Percentiles rank a stretch among this genome's conserved stretches.
These are phyloP conservation scores for Diuraphis noxia DNA, from an alignment of 1,140 invertebrate species.

Conservation along the genomic window DNA sequence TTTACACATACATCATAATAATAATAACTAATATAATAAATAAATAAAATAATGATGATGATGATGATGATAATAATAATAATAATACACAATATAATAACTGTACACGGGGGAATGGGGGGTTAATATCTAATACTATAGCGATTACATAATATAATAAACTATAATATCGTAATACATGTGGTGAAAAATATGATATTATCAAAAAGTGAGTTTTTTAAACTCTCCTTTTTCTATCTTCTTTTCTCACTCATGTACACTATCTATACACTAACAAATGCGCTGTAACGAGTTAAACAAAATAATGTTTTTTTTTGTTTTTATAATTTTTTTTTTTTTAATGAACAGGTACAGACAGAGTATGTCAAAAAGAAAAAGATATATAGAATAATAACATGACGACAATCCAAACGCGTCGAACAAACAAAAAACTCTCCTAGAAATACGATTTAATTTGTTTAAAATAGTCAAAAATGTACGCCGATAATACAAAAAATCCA, in stretches of 20 bases:
- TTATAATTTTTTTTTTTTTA: neutral
- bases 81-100: conserved; percentile 23
- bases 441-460: conserved; percentile 43
- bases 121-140: conserved; percentile 16
- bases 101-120: conserved; percentile 11
- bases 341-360: conserved; percentile 45
- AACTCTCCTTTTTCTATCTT: neutral
- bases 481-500: conserved; percentile 47
- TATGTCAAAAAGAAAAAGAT: neutral
- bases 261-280: conserved; percentile 53
- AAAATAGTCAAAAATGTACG: neutral
- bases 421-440: conserved; percentile 34
- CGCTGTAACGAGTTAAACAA: conserved; percentile 48
- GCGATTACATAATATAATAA: conserved; percentile 9
- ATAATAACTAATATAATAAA: conserved; percentile 24
- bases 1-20: conserved; percentile 4
- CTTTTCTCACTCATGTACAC: neutral
- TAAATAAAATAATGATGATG: conserved; percentile 8
- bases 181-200: neutral
- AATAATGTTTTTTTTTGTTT: neutral
- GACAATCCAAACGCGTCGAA: conserved; percentile 10
- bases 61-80: neutral
- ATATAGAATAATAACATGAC: conserved; percentile 10
- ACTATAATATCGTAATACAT: neutral
- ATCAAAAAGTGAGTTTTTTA: neutral